Base-by-base conservation (phyloP, 2,888 invertebrate genomes). In the Corbicula japonica region DNA sequence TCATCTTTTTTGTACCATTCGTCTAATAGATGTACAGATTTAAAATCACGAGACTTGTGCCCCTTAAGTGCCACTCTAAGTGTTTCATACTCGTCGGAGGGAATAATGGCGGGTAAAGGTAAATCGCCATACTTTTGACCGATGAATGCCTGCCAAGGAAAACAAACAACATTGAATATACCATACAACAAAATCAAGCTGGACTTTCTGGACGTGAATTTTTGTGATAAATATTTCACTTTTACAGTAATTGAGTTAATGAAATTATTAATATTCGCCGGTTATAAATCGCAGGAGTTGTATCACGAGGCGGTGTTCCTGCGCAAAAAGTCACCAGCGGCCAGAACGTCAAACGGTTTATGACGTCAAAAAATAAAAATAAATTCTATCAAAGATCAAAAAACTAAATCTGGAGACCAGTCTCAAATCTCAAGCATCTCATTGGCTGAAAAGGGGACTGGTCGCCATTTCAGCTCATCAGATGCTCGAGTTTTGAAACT, bases 101-200 rank as follows among this genome's bases (percentile, higher is more conserved):
- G 78, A n/a, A 93, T 92, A 15, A 77, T 71, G 2, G 85, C 76
- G 4, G 92, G 92, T 10, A 92, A 81, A 5, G 87, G 82, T 23
- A 77, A 72, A 1, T 86, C 81, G 0, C 92, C 92, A 82, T 92
- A 92, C 46, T 87, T 87, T 63, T 93, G 92, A 4, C 92, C 92
- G 32, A 93, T 69, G 62, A 93, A 87, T 10, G 88, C 89, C 92
- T 92, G 83, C 8, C 68, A 65, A 50, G 15, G 15, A 38, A 38
- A 12, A 38, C 8, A 38, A 38, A 38, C 18, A 38, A 12, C 41
- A 15, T 8, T 38, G 41, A 38, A 38, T 38, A 38, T 38, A 38
- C 10, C 10, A 8, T 8, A 8, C 8, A 12, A 38, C 10, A 38
- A 38, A 38, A 8, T 12, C 18, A 38, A 8, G 15, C 10, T 38